Base-by-base conservation (phyloP, 2,797 vertebrate species). In the Argya squamiceps region DNA sequence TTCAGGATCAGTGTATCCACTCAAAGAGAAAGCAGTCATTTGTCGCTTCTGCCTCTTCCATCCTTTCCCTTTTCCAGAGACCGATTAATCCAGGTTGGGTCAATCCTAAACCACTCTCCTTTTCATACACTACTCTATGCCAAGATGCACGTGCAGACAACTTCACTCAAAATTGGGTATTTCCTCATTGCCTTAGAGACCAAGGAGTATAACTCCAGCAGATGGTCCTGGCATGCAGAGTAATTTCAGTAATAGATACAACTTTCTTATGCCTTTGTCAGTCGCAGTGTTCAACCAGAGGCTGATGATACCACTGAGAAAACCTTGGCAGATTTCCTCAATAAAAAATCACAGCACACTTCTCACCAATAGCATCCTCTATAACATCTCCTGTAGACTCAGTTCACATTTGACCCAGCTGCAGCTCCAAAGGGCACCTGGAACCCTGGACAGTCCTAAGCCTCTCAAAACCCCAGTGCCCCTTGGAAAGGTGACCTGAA, bases 41-140 rank as follows among this genome's bases (percentile, higher is more conserved):
- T 0, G 0, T 18, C 1, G 0, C 44, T 84, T 43, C 60, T 65
- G 36, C 60, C 43, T 58, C 36, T 32, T 74, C 26, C 36, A 26
- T 15, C 32, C 52, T 49, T 32, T 37, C 7, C 21, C 26, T 58
- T 75, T 74, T 43, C 36, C 70, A 43, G 36, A 56, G 43, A 43
- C 22, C 52, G 32, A 1, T 49, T 43, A 36, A 32, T 15, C 44
- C 52, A 74, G 36, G 9, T 17, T 59, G 15, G 8, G 46, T n/a
- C 37, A 67, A 44, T 44, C n/a, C 18, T 50, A 37, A 50, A 0
- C 2, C 18, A 59, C 3, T 37, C 59, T 44, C n/a, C 27, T 8
- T 50, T 75, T 59, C 0, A 1, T 18, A n/a, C 34, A 18, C 8
- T 56, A 4, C 24, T 64, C 26, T 15, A 9, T 59, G 82, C 44